Conservation (phyloP, 2,113 vertebrate species). For the Corythaixoides concolor region DNA sequence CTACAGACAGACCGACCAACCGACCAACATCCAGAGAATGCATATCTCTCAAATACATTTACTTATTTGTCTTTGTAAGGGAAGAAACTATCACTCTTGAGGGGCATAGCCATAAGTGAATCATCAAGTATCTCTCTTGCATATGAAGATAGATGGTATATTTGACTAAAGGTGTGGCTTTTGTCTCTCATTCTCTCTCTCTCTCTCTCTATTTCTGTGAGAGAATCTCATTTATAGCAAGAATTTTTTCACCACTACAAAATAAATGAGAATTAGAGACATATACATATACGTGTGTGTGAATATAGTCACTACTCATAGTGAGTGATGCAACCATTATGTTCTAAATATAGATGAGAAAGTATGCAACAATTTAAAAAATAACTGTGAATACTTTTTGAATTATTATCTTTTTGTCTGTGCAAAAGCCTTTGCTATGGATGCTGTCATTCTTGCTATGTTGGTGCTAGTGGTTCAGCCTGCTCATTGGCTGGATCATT, state of each 20-base stretch:
- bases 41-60: not conserved
- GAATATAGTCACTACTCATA: not conserved
- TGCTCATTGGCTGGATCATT: not conserved
- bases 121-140: not conserved
- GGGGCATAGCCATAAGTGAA: not conserved
- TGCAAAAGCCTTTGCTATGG: not conserved
- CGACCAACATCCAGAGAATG: not conserved
- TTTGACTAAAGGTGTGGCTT: not conserved
- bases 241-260: not conserved
- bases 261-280: not conserved
- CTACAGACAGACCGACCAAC: not conserved
- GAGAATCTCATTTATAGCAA: not conserved
- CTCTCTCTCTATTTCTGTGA: not conserved
- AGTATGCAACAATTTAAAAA: not conserved
- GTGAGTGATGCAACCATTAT: not conserved
- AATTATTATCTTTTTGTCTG: not conserved
- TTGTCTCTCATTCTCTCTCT: not conserved
- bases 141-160: constrained; percentile 6
- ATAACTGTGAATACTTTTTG: not conserved
- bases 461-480: not conserved
- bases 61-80: not conserved
- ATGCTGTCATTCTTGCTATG: not conserved
- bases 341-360: not conserved
- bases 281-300: not conserved
- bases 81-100: not conserved